A percentile compares a stretch with the other conserved stretches of the same genome.
These are phyloP conservation scores for Pterocles orientalis DNA, from an alignment of 2,113 vertebrate genomes.

Conservation along the genomic window DNA sequence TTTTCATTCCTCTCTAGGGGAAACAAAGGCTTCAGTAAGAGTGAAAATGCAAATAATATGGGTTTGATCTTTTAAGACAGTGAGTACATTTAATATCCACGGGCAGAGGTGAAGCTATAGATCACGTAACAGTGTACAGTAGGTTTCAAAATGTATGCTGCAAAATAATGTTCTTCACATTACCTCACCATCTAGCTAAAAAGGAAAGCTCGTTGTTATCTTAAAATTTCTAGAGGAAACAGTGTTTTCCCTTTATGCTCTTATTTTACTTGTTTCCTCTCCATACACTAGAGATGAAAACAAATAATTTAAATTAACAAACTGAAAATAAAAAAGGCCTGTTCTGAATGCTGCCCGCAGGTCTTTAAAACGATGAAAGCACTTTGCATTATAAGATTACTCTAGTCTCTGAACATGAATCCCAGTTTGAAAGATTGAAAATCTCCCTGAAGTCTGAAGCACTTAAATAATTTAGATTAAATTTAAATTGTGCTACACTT, in stretches of 20 bases:
- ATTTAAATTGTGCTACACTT: conserved; percentile 75
- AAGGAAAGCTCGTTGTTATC: neutral
- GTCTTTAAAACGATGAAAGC: conserved; percentile 59
- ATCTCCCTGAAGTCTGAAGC: conserved; percentile 63
- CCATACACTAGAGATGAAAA: conserved; percentile 24
- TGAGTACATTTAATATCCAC: neutral
- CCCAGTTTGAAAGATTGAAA: conserved; percentile 67
- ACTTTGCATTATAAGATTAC: conserved; percentile 50
- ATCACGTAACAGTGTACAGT: neutral
- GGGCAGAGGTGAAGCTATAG: neutral
- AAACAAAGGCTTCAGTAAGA: neutral
- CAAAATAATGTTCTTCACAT: neutral
- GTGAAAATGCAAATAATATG: neutral
- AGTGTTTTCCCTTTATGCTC: neutral
- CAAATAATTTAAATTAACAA: conserved; percentile 73
- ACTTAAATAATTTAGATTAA: conserved; percentile 81
- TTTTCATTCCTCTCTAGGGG: neutral
- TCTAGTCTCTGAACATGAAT: conserved; percentile 56
- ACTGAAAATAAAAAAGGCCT: conserved; percentile 17
- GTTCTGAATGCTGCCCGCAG: conserved; percentile 12
- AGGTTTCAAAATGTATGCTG: neutral
- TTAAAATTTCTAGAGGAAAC: neutral
- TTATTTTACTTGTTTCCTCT: neutral
- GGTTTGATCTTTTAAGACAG: neutral
- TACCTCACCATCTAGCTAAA: neutral